Conservation (phyloP, 2,797 vertebrate genomes). For the Garrulus glandarius region DNA sequence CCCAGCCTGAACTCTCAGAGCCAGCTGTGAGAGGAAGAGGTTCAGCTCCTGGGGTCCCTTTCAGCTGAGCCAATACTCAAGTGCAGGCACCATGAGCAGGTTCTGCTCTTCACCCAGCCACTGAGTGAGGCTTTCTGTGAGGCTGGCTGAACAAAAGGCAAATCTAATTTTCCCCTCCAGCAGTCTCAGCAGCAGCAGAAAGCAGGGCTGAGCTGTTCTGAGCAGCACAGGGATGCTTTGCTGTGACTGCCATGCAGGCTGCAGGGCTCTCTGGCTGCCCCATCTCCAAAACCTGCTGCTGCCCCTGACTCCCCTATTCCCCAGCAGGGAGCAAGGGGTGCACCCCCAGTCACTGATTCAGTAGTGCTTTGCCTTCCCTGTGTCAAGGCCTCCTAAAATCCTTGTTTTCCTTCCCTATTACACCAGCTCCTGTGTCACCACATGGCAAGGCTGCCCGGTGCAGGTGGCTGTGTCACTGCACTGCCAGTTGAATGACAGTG, state of each 20-base stretch:
- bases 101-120: not conserved
- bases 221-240: not conserved
- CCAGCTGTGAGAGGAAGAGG: not conserved
- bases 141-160: slow-evolving; percentile 15
- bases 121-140: not conserved
- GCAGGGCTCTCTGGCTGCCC: not conserved
- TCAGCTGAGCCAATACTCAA: not conserved
- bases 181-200: not conserved
- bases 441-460: not conserved
- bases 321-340: accelerated
- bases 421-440: not conserved
- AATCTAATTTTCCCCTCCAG: slow-evolving; percentile 46
- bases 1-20: not conserved
- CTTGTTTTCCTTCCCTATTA: not conserved
- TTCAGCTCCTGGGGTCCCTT: not conserved
- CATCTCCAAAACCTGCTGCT: not conserved
- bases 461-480: not conserved
- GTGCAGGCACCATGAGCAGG: accelerated
- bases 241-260: not conserved
- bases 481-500: accelerated
- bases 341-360: not conserved
- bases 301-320: not conserved
- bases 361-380: not conserved
- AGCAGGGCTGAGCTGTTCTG: not conserved
- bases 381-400: not conserved